Conservation (phyloP, 2,888 invertebrate species). For the Yponomeuta evonymella region DNA sequence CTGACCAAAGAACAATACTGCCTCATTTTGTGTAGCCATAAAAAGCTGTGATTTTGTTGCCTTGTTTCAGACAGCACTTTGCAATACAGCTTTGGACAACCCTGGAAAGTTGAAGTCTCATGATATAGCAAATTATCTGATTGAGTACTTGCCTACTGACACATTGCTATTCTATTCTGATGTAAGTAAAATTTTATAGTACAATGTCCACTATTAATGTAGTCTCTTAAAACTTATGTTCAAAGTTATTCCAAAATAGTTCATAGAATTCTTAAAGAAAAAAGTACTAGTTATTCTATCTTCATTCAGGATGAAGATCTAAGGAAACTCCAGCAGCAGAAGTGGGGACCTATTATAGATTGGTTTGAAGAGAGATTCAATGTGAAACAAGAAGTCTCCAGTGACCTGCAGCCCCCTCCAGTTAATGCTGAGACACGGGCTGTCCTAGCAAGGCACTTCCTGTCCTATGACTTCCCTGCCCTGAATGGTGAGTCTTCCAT, state of each 20-base stretch:
- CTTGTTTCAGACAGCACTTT: constrained; percentile 84
- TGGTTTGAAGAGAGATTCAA: constrained; percentile 92
- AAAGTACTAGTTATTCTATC: neutral
- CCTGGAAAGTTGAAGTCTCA: constrained; percentile 86
- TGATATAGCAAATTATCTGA: constrained; percentile 85
- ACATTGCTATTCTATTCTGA: constrained; percentile 86
- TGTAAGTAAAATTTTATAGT: constrained; percentile 60
- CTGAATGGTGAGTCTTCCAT: constrained; percentile 80
- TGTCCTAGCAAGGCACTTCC: constrained; percentile 82
- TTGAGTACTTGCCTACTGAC: constrained; percentile 89
- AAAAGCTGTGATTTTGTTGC: neutral
- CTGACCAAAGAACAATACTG: neutral
- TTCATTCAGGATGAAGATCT: constrained; percentile 83
- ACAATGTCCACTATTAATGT: too few species aligned
- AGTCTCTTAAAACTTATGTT: too few species aligned
- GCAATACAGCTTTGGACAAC: constrained; percentile 95
- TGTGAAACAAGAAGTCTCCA: constrained; percentile 82
- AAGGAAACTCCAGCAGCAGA: constrained; percentile 81
- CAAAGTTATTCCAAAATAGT: neutral
- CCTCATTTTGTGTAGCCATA: neutral
- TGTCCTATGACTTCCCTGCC: constrained; percentile 88
- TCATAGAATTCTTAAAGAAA: neutral
- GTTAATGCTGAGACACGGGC: constrained; percentile 81
- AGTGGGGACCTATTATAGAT: constrained; percentile 93
- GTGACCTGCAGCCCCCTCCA: constrained; percentile 81